phyloP scores from a whole-genome alignment of 2,113 vertebrate genomes.

The Pseudolaguvia tuberculata region DNA sequence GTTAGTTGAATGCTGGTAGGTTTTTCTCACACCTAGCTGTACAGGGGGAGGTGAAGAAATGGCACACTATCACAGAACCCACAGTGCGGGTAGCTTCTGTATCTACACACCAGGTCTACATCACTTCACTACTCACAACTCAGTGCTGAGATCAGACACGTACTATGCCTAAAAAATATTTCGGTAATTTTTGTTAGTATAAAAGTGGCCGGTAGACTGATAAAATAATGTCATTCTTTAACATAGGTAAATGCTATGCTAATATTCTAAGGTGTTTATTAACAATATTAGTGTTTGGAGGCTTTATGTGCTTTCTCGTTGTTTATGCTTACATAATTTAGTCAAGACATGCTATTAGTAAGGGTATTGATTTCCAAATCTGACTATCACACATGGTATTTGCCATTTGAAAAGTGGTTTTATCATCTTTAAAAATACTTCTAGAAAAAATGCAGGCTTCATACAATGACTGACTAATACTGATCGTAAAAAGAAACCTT shows the following conservation, averaged over 20 bases:
- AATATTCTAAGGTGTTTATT: too few species aligned
- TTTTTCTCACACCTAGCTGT: conserved; percentile 71
- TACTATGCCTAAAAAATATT: conserved; percentile 3
- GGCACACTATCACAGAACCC: conserved; percentile 63
- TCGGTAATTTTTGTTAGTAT: background rate
- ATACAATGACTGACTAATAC: conserved; percentile 13
- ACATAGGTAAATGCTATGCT: too few species aligned
- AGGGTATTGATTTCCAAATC: conserved; percentile 3
- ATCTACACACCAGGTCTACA: conserved; percentile 11
- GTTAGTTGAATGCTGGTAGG: conserved; percentile 69
- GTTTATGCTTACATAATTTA: background rate
- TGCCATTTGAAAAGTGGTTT: background rate
- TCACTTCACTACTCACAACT: background rate
- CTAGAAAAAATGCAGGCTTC: background rate
- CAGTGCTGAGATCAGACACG: conserved; percentile 1
- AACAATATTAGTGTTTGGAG: background rate
- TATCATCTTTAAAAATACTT: background rate
- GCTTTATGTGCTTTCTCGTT: background rate
- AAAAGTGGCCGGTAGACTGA: background rate
- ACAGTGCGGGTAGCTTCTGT: conserved; percentile 60
- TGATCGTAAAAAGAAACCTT: conserved; percentile 2
- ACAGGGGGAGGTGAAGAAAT: conserved; percentile 54
- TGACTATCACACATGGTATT: background rate
- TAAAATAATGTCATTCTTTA: background rate
- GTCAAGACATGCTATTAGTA: conserved; percentile 12